Evolutionary conservation across 2,797 vertebrate species (phyloP), one percentile per base, ranked within the genome.

Genomic region (Thripadectes ignobilis): DNA sequence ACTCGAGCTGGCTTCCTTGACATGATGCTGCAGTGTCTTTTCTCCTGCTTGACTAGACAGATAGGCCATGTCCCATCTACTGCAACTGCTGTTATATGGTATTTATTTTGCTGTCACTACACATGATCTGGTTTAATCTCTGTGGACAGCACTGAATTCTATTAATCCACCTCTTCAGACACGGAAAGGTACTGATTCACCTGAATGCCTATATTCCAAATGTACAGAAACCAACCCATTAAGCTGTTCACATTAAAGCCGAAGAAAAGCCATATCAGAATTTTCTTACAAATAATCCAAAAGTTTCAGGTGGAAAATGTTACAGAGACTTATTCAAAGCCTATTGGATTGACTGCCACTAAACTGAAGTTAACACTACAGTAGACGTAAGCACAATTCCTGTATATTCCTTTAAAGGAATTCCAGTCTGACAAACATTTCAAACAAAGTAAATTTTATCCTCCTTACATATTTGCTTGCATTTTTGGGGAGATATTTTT

Each of bases 41-140:
- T 86, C 69, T 95, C 69, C 63, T 86, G 76, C 80, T 92, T 95
- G 69, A 85, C 55, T 86, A 92, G 73, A 81, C 63, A 92, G 85
- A 90, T 88, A 95, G 85, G 39, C 59, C 58, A 24, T 62, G 88
- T 90, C 49, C 94, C 6, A 0, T 76, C 62, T 79, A 74, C 77
- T 75, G 81, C 74, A 81, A 41, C 55, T 67, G 34, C 63, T 89
- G 74, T 75, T 95, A 38, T 38, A n/a, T 32, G n/a, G 88, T 68
- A 92, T 94, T 95, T 94, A 81, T 94, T 94, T 94, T 95, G 43
- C 77, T 95, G 80, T 52, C 80, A 86, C 66, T 67, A 55, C 74
- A 92, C 67, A 88, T 82, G 92, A 87, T 89, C 90, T 92, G 39
- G 59, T 84, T 95, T 94, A 92, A 88, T 94, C 79, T 91, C 66